Conservation (phyloP, 1,140 invertebrate genomes). For the Rhizoglyphus robini region DNA sequence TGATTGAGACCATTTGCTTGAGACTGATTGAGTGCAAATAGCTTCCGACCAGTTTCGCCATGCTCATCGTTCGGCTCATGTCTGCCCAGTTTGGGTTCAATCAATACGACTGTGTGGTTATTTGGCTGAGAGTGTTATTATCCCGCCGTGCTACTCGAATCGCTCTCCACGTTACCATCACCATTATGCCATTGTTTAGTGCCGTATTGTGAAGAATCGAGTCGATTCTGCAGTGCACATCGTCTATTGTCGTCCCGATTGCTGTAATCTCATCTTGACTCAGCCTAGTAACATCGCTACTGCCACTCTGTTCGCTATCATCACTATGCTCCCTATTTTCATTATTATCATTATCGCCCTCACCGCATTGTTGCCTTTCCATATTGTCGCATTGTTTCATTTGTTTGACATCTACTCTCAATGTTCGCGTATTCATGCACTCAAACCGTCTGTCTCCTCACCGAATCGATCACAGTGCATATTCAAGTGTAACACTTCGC, state of each 20-base stretch:
- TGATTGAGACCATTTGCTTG: neutral
- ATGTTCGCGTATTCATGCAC: too few relatives aligned
- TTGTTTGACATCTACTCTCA: neutral
- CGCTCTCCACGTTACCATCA: neutral
- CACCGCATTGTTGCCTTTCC: neutral
- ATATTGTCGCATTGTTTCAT: neutral
- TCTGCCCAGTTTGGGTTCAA: neutral
- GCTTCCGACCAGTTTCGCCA: neutral
- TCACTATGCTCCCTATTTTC: neutral
- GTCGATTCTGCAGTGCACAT: neutral
- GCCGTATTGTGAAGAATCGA: neutral
- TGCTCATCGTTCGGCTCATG: neutral
- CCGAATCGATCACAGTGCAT: too few relatives aligned
- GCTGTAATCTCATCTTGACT: neutral
- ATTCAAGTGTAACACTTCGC: too few relatives aligned
- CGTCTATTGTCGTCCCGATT: neutral
- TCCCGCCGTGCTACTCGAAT: neutral
- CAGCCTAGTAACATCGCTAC: too few relatives aligned
- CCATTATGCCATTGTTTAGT: conserved; percentile 2
- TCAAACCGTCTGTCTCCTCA: too few relatives aligned
- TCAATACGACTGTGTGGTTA: neutral
- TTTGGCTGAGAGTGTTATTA: neutral
- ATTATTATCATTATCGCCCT: neutral
- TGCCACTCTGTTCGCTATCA: neutral
- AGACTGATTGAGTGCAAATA: conserved; percentile 5